Evolutionary conservation across 2,888 invertebrate species (phyloP), one percentile per base, ranked within the genome.

Genomic region (Fragum sueziense): DNA sequence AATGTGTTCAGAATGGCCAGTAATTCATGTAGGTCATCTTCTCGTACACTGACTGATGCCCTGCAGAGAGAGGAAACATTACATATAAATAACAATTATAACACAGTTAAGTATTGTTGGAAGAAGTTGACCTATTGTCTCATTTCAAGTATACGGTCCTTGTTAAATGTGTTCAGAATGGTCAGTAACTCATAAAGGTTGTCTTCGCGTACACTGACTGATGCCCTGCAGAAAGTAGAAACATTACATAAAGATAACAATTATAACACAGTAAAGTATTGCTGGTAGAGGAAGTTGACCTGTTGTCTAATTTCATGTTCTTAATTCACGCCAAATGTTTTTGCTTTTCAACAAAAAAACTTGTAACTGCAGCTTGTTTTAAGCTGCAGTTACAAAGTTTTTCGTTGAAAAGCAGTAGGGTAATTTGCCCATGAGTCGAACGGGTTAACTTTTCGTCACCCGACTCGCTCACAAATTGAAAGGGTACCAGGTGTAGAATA

Each of bases 201-300:
- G 68, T 93, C 92, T 84, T 94, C 94, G 76, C 93, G 90, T 2
- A 94, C 79, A 11, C 89, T 87, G 25, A 94, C 89, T 2, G 93
- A 91, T 27, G 93, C 93, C 71, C 93, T 93, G 54, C n/a, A n/a
- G n/a, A n/a, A n/a, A n/a, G n/a, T n/a, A n/a, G n/a, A n/a, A n/a
- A n/a, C n/a, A n/a, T n/a, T n/a, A n/a, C n/a, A n/a, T n/a, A n/a
- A n/a, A n/a, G n/a, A n/a, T n/a, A n/a, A n/a, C n/a, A n/a, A n/a
- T n/a, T n/a, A n/a, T n/a, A n/a, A n/a, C n/a, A n/a, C n/a, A n/a
- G 95, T 95, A 91, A 99, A 97, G 93, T 99, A 98, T 90, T 94
- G 95, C 57, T 96, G 94, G 91, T 96, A 98, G 17, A 97, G 94
- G 95, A 90, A 91, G 61, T 84, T 73, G 20, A 91, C 95, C 92